Percentiles rank a stretch among this genome's conserved stretches.
Evolutionary conservation across 53 echinoderm and acorn worm species (phyloP).

Genomic region (Hippasteria phrygiana): DNA sequence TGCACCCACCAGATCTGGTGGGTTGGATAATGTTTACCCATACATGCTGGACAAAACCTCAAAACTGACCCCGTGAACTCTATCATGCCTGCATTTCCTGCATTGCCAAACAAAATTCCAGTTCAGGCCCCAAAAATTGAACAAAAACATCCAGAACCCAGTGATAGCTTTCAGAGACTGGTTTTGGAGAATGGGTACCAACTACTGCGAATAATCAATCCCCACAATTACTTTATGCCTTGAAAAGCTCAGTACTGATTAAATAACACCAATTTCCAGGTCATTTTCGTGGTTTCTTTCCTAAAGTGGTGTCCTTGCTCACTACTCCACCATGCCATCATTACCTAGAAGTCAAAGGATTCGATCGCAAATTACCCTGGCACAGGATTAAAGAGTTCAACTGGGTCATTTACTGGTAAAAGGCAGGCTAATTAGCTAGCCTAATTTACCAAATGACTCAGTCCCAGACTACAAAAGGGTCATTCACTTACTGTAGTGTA

Average conservation of each 20-base stretch:
- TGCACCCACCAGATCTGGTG: neutral
- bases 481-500: too few relatives aligned
- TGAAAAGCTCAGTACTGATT: neutral
- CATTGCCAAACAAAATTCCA: too few relatives aligned
- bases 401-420: too few relatives aligned
- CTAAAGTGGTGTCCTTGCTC: neutral
- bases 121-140: too few relatives aligned
- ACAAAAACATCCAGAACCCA: too few relatives aligned
- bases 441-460: slow-evolving; percentile 10
- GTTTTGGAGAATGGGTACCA: too few relatives aligned
- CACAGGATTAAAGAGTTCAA: neutral
- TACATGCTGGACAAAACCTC: neutral
- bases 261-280: neutral
- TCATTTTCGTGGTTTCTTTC: neutral
- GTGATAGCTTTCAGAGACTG: too few relatives aligned
- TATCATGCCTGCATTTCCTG: neutral
- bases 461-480: neutral
- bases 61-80: neutral
- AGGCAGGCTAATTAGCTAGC: neutral
- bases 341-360: neutral
- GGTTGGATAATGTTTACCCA: neutral
- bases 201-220: slow-evolving; percentile 12
- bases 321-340: neutral
- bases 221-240: neutral
- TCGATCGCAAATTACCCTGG: neutral